phyloP scores from a whole-genome alignment of 2,888 invertebrate species.

The Amaurobius ferox region DNA sequence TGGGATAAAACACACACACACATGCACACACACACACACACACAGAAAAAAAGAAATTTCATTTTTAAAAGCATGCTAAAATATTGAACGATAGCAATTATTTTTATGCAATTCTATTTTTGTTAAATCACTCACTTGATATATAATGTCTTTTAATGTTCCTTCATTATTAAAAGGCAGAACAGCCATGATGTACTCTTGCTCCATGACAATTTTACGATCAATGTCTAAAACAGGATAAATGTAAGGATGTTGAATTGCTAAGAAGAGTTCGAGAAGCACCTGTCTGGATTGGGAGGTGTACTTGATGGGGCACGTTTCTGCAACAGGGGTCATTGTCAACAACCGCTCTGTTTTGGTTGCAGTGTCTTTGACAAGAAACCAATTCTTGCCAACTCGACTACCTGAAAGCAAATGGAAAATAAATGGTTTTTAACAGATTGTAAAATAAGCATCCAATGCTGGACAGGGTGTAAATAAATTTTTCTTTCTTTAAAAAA shows the following conservation, averaged over 20 bases:
- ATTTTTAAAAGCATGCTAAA: too few species aligned
- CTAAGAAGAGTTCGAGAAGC: slow-evolving; percentile 88
- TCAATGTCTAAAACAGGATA: slow-evolving; percentile 92
- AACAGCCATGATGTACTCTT: slow-evolving; percentile 83
- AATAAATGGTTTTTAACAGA: too few species aligned
- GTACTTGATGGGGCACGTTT: slow-evolving; percentile 82
- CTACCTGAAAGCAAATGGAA: slow-evolving; percentile 82
- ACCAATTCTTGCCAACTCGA: slow-evolving; percentile 92
- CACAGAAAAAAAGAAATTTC: too few species aligned
- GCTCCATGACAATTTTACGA: slow-evolving; percentile 80
- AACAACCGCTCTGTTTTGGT: slow-evolving; percentile 87
- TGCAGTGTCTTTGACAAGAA: slow-evolving; percentile 88
- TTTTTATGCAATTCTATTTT: too few species aligned
- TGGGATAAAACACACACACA: too few species aligned
- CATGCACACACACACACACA: too few species aligned
- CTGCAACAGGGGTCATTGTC: slow-evolving; percentile 82
- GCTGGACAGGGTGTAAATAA: too few species aligned
- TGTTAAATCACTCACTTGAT: slow-evolving; percentile 84
- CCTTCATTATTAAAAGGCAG: slow-evolving; percentile 90
- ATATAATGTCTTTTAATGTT: slow-evolving; percentile 92
- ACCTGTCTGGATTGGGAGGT: slow-evolving; percentile 83
- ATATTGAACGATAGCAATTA: too few species aligned
- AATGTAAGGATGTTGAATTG: slow-evolving; percentile 91
- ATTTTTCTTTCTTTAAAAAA: too few species aligned
- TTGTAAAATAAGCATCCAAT: too few species aligned